Base-by-base conservation (phyloP, 2,113 vertebrate genomes). In the Pyrgilauda ruficollis region DNA sequence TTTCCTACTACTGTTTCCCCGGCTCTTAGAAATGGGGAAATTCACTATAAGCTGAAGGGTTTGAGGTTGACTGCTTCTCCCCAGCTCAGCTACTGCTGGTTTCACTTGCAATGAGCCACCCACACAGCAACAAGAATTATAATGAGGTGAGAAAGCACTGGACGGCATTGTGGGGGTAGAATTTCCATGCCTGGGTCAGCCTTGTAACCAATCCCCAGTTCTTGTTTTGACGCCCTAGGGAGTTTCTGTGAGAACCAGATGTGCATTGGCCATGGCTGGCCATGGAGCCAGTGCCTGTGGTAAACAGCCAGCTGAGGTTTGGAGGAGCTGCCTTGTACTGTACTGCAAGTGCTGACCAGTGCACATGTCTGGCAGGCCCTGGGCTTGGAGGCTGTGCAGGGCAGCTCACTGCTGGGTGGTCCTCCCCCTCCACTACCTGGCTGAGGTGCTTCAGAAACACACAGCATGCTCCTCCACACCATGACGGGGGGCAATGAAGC, bases 1-100 rank as follows among this genome's bases (percentile, higher is more conserved):
- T 97, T 97, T 97, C 96, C 96, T 95, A 43, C 73, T 84, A 61
- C 85, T 89, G 39, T 91, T 96, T 93, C 93, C 96, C 66, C 84
- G 73, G 41, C 81, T 75, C 79, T 94, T 80, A 88, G 52, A 85
- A 50, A 26, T 15, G 44, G 95, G 95, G 95, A 73, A 95, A 96
- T 97, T 96, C 93, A 69, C 44, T 72, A 33, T 63, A 62, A 84
- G 26, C 90, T 89, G 68, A 74, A 75, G 61, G 24, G 61, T 70
- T 70, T 87, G 85, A 93, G 92, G 88, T 81, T 96, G 85, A 68
- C 92, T 84, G 82, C 72, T 70, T 74, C 88, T 95, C 82, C 44
- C 44, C 86, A 61, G 85, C 64, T 92, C 92, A 72, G 80, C 88
- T 73, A 23, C 84, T 70, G 87, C 41, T 93, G 69, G 90, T 96